Conservation (phyloP, 2,113 vertebrate species). For the Fregetta grallaria region DNA sequence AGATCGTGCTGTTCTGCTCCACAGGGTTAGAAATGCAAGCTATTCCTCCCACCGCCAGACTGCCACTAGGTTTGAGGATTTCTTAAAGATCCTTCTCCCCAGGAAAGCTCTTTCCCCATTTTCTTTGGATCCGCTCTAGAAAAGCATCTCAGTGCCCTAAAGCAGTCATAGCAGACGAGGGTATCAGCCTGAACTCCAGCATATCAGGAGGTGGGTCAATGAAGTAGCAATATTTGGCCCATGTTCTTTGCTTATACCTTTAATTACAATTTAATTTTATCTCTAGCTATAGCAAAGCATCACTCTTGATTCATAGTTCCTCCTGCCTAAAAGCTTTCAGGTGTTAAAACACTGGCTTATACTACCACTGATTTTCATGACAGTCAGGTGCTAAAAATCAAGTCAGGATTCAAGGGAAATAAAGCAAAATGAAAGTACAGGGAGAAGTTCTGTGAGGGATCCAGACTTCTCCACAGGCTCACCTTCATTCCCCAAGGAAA, state of each 20-base stretch:
- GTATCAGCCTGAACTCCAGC: not conserved
- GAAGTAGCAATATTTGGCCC: not conserved
- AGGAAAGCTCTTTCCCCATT: not conserved
- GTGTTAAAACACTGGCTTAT: not conserved
- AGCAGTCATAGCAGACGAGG: not conserved
- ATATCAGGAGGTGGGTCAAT: not conserved
- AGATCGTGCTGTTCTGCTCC: not conserved
- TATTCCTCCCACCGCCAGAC: not conserved
- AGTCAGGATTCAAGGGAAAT: constrained; percentile 1
- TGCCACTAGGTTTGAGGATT: not conserved
- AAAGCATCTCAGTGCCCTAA: not conserved
- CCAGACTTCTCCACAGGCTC: not conserved
- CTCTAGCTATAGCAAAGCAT: not conserved
- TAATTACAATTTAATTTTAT: constrained; percentile 2
- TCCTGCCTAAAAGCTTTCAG: not conserved
- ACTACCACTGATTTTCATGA: not conserved
- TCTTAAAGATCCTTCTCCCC: not conserved
- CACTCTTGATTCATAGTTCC: not conserved
- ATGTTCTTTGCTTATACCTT: not conserved
- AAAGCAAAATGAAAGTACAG: not conserved
- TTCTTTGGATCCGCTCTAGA: not conserved
- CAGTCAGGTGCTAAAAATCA: constrained; percentile 10
- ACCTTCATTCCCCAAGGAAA: constrained; percentile 4
- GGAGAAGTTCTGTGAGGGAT: not conserved
- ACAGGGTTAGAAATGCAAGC: not conserved